Conservation (phyloP, 1,140 invertebrate genomes). For the Hylaeus anthracinus region DNA sequence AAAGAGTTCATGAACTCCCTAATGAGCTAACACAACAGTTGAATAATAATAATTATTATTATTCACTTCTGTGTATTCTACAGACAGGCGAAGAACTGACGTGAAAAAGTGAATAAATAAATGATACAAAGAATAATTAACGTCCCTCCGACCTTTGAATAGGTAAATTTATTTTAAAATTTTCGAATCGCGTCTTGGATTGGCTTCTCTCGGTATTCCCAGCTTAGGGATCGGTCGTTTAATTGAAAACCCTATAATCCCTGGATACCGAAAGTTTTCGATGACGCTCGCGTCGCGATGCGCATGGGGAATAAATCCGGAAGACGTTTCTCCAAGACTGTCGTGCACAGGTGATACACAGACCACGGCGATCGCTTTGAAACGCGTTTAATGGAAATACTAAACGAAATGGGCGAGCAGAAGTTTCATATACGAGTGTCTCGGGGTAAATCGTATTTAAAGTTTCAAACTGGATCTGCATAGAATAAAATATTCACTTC, state of each 20-base stretch:
- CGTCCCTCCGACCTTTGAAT: background rate
- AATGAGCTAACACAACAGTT: too few species aligned
- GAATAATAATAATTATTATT: too few species aligned
- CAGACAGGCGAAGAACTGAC: too few species aligned
- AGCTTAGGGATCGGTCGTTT: background rate
- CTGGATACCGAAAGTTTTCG: slow-evolving; percentile 22
- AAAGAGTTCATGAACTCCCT: too few species aligned
- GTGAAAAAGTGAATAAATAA: too few species aligned
- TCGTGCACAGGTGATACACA: background rate
- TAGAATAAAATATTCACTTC: too few species aligned
- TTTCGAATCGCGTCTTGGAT: background rate
- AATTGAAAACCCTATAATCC: slow-evolving; percentile 40
- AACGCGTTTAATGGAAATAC: background rate
- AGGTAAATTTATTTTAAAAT: background rate
- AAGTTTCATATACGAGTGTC: too few species aligned
- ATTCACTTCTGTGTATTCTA: too few species aligned
- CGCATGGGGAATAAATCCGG: slow-evolving; percentile 15
- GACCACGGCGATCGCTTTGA: background rate
- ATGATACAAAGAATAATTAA: background rate
- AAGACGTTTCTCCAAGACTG: slow-evolving; percentile 15
- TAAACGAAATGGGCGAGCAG: background rate
- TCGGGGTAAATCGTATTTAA: too few species aligned
- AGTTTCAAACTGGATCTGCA: too few species aligned
- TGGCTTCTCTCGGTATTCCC: background rate
- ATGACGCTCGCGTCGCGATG: background rate